These are phyloP conservation scores for Poecilia velifera DNA, from an alignment of 2,797 vertebrate species.

Conservation along the genomic window DNA sequence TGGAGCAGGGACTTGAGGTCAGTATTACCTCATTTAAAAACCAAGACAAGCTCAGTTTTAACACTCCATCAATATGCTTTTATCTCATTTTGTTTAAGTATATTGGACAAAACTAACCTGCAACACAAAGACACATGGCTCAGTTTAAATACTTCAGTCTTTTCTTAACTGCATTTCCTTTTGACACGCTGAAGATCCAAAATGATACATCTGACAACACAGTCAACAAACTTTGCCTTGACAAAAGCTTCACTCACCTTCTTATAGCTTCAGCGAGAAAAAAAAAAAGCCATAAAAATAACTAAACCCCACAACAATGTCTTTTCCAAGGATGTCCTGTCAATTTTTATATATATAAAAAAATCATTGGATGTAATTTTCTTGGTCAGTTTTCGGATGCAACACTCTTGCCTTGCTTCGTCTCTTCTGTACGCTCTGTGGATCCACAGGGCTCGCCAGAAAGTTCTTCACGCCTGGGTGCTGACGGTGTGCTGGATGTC, in stretches of 20 bases:
- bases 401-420: constrained; percentile 75
- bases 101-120: constrained; percentile 42
- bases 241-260: constrained; percentile 22
- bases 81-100: constrained; percentile 21
- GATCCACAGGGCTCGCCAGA: constrained; percentile 59
- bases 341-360: constrained; percentile 11
- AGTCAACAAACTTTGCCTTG: constrained; percentile 21
- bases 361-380: constrained; percentile 10
- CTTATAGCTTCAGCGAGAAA: constrained; percentile 6
- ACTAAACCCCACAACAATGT: background rate
- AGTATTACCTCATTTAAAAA: background rate
- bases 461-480: constrained; percentile 58
- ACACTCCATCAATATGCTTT: background rate
- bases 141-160: constrained; percentile 24
- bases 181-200: constrained; percentile 24
- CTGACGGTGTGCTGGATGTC: constrained; percentile 25
- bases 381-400: constrained; percentile 45
- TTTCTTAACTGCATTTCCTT: constrained; percentile 35
- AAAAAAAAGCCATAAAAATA: background rate
- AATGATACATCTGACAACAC: constrained; percentile 22
- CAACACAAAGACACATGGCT: constrained; percentile 52
- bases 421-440: constrained; percentile 72
- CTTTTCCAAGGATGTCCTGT: constrained; percentile 8
- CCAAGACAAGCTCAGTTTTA: background rate
- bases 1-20: constrained; percentile 9